Base-by-base conservation (phyloP, 37 sponge, comb jelly and placozoan species). In the Halisarca cf. caerulea region DNA sequence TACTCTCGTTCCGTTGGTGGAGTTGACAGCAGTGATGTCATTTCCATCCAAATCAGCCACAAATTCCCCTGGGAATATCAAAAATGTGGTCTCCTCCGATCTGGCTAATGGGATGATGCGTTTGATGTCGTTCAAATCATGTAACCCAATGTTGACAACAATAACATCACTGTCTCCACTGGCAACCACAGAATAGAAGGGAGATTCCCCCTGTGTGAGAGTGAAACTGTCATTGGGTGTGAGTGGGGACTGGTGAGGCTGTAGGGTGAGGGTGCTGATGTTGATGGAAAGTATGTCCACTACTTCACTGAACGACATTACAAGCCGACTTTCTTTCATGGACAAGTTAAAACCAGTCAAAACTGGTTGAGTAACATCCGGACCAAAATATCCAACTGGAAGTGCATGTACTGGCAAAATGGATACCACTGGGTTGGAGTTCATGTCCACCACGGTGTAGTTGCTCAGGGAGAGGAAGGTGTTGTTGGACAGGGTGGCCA, bases 81-180 rank as follows among this genome's bases (percentile, higher is more conserved):
- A 45, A 62, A 68, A 94, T 25, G 97, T 94, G 0, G 66, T 43
- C 25, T 81, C 74, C 14, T 14, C 43, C n/a, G 86, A 60, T 41
- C 80, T 79, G 15, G 92, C 97, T 5, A 96, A 66, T 28, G 89
- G 55, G 35, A 55, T 68, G 59, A 91, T 91, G 41, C 68, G 66
- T 84, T 94, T 96, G 81, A 96, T 94, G 15, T 60, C 84, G 80
- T 96, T 96, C 61, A 96, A 41, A 39, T 96, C 90, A 66, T 55
- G 59, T 43, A 82, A 23, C 17, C 92, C 92, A 36, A 96, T 84
- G 18, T 71, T 69, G 77, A 93, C 58, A 21, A 69, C 41, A 23
- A 91, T 81, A 38, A 36, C 80, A 41, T 88, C 39, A 30, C 78
- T 79, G 72, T 92, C 93, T 38, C 44, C 53, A 42, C 87, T 61